Evolutionary conservation across 2,797 vertebrate species (phyloP).

Genomic region (Tachyglossus aculeatus): DNA sequence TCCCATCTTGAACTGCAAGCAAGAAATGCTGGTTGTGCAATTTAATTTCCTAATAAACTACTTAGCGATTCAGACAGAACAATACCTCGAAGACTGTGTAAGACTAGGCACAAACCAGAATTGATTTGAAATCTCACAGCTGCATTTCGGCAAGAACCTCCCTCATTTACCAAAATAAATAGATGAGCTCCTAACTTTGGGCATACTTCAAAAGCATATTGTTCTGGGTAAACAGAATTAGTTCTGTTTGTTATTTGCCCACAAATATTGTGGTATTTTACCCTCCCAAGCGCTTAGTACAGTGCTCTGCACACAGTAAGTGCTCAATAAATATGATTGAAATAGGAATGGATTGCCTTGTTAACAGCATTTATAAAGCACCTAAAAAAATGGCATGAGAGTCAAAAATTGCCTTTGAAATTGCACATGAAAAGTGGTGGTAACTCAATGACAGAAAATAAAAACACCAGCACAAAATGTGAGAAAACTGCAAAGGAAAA

Average conservation of each 20-base stretch:
- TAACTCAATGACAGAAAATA: neutral
- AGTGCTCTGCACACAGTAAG: too few relatives aligned
- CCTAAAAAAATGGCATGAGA: neutral
- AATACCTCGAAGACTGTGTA: neutral
- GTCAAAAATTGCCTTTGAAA: constrained; percentile 12
- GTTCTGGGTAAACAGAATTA: neutral
- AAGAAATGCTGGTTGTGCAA: neutral
- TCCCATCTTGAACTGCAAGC: neutral
- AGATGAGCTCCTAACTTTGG: neutral
- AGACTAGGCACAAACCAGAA: neutral
- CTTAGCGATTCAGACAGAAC: neutral
- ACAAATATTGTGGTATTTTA: neutral
- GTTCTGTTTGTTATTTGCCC: neutral
- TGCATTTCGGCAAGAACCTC: constrained; percentile 16
- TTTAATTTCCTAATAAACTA: neutral
- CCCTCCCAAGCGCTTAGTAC: too few relatives aligned
- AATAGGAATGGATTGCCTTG: too few relatives aligned
- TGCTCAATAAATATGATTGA: too few relatives aligned
- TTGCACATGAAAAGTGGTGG: neutral
- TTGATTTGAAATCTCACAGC: neutral
- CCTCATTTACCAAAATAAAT: neutral
- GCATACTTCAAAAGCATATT: neutral
- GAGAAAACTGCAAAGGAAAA: neutral
- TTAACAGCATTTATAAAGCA: neutral
- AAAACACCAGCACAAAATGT: neutral